A percentile compares a stretch with the other conserved stretches of the same genome.
Evolutionary conservation across 1,140 invertebrate genomes (phyloP).

Genomic region (Apis dorsata): DNA sequence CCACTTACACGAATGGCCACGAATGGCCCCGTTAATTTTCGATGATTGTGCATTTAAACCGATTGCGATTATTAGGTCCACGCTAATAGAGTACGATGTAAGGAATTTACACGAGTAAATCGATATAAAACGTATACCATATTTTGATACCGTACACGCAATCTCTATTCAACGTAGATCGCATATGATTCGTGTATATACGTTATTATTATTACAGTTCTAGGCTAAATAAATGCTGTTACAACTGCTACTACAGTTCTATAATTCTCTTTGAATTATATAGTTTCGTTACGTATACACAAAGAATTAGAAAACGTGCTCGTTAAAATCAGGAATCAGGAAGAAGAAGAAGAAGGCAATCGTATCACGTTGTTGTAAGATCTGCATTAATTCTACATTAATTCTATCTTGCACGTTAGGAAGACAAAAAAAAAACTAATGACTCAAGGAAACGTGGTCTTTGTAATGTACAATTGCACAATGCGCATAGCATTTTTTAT

Average conservation of each 20-base stretch:
- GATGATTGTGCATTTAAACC: conserved; percentile 22
- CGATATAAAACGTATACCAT: neutral
- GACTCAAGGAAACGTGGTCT: conserved; percentile 41
- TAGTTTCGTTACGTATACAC: neutral
- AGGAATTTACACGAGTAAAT: neutral
- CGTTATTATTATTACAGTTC: neutral
- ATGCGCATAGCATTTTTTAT: neutral
- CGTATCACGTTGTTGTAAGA: conserved; percentile 11
- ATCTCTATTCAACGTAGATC: too few relatives aligned
- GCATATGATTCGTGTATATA: neutral
- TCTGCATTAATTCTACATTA: conserved; percentile 52
- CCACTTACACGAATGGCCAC: conserved; percentile 17
- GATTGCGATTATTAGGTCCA: neutral
- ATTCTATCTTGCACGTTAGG: neutral
- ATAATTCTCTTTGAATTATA: neutral
- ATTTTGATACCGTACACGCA: neutral
- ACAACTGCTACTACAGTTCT: neutral
- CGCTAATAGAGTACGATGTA: neutral
- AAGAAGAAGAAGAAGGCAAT: neutral
- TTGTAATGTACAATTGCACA: neutral
- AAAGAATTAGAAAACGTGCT: neutral
- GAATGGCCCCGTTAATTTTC: conserved; percentile 30
- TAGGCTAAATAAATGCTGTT: neutral
- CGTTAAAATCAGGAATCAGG: neutral
- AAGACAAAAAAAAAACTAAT: neutral